Conservation (phyloP, 1,140 invertebrate genomes). For the Trichoplusia ni region DNA sequence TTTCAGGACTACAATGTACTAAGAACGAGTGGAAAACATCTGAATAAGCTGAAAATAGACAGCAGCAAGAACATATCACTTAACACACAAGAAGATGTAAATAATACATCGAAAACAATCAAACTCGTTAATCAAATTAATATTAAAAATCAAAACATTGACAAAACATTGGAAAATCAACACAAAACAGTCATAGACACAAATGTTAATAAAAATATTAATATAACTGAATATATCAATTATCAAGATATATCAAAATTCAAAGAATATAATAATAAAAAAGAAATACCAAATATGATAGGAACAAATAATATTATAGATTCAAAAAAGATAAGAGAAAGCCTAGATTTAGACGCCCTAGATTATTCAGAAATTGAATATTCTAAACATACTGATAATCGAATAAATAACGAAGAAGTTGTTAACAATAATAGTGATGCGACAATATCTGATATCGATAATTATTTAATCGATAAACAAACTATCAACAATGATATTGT, state of each 20-base stretch:
- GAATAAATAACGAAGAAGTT: background rate
- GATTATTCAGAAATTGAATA: slow-evolving; percentile 19
- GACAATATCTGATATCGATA: too few relatives aligned
- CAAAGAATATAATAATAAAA: background rate
- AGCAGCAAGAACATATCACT: slow-evolving; percentile 42
- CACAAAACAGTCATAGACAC: background rate
- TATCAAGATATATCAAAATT: too few relatives aligned
- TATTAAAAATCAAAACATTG: background rate
- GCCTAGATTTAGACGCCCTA: slow-evolving; percentile 19
- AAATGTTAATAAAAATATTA: background rate
- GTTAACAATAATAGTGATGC: slow-evolving; percentile 7
- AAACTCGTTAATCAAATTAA: background rate
- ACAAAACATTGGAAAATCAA: background rate
- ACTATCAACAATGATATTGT: too few relatives aligned
- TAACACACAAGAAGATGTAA: background rate
- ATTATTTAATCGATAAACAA: too few relatives aligned
- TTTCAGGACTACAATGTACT: slow-evolving; percentile 29
- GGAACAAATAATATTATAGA: slow-evolving; percentile 35
- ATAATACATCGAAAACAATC: background rate
- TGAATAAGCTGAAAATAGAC: slow-evolving; percentile 45
- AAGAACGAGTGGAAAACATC: slow-evolving; percentile 41
- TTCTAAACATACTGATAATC: background rate
- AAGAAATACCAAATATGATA: slow-evolving; percentile 28
- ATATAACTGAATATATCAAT: too few relatives aligned
- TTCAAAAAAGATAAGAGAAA: slow-evolving; percentile 12